Evolutionary conservation across 1,140 invertebrate species (phyloP).

Genomic region (Maconellicoccus hirsutus): DNA sequence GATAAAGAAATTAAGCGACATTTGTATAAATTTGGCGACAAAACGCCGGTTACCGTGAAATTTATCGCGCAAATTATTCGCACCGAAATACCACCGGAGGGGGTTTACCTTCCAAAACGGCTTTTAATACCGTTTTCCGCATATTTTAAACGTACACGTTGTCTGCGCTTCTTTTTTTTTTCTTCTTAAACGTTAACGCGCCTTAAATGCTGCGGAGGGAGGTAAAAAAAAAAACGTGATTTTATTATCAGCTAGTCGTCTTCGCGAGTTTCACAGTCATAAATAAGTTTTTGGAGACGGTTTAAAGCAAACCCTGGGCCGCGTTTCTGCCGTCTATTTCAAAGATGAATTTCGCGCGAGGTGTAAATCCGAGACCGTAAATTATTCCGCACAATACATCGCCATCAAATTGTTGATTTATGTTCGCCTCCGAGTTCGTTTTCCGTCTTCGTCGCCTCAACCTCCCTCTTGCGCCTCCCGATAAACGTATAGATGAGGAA

Average conservation of each 20-base stretch:
- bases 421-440: background rate
- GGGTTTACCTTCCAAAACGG: no score
- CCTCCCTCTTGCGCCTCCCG: no score
- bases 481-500: no score
- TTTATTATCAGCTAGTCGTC: constrained; percentile 16
- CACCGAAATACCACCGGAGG: background rate
- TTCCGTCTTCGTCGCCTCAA: background rate
- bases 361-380: constrained; percentile 7
- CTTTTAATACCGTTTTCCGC: background rate
- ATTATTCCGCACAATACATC: constrained; percentile 20
- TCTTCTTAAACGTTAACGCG: background rate
- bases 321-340: background rate
- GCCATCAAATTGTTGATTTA: constrained; percentile 19
- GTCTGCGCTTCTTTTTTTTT: background rate
- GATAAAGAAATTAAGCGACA: background rate
- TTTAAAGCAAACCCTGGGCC: background rate
- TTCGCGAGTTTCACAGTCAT: constrained; percentile 15
- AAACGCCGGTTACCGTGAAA: background rate
- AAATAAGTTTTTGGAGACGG: constrained; percentile 21
- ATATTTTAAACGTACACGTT: background rate
- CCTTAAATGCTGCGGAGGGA: background rate
- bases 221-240: constrained; percentile 13
- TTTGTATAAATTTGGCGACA: background rate
- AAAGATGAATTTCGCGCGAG: constrained; percentile 16
- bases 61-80: background rate